Base-by-base conservation (phyloP, 53 echinoderm and acorn worm genomes). In the Actinopyga echinites region DNA sequence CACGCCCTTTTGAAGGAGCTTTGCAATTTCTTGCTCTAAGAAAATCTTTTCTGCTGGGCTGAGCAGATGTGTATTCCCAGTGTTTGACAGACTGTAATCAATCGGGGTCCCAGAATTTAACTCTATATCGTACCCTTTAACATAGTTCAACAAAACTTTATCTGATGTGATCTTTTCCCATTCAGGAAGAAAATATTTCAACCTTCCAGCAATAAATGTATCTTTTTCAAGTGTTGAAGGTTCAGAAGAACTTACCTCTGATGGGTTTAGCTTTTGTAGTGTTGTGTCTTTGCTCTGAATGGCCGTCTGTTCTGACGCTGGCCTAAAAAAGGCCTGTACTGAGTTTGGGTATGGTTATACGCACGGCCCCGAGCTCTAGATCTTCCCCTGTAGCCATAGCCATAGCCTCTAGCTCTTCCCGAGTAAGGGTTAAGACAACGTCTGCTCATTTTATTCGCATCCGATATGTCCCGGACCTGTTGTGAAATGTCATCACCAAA, bases 321-420 rank as follows among this genome's bases (percentile, higher is more conserved):
- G 33, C 71, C 71, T 71, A 71, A 71, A 71, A 71, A 33, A 71
- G 6, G 71, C 33, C 35, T 32, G 24, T 71, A 71, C 35, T 37
- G n/a, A n/a, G n/a, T n/a, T n/a, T 56, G 12, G 12, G 21, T 15
- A 56, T 56, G 12, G 56, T 15, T 12, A 20, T 21, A 15, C 12
- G 56, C 56, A 12, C 12, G 12, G 12, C 56, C 56, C 20, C 12
- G 56, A 56, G 21, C 12, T 12, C n/a, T n/a, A n/a, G n/a, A n/a
- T n/a, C 65, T 65, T 26, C 30, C 26, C 8, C 65, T 29, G 15
- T 37, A 17, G 15, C 17, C 0, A 20, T 15, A 15, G 15, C 21
- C 12, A 23, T 44, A 49, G 75, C 75, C 75, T 75, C 75, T 38
- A 43, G 45, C 75, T 25, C 54, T 75, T 19, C 75, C 45, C 30